Base-by-base conservation (phyloP, 2,888 invertebrate genomes). In the Eutolmus rufibarbis region DNA sequence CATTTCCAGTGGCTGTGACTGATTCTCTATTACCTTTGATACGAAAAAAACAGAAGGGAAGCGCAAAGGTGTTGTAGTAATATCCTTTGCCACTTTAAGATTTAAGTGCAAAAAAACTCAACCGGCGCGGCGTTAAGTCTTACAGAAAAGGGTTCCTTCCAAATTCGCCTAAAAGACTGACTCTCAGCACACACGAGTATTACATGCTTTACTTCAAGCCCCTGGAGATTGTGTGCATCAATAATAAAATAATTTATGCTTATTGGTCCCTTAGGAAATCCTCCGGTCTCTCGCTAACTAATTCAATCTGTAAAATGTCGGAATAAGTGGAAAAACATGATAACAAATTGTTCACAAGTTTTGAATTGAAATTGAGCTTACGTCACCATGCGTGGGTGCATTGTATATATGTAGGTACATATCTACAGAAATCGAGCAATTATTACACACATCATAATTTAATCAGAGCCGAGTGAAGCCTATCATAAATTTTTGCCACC, bases 161-260 rank as follows among this genome's bases (percentile, higher is more conserved):
- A 56, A 56, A n/a, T 56, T 56, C n/a, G 56, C 2, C 19, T 56
- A 56, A 56, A 56, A 56, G 16, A 2, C 43, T 46, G 4, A 46
- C 4, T 46, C 14, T 5, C 2, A 5, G 7, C 66, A 66, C 23
- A 12, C 23, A 23, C 12, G 66, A 28, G 66, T 4, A 66, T 28
- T 28, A 9, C 66, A 66, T 76, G 19, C 16, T 66, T 74, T 34
- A 12, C 40, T 84, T 37, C 51, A 23, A n/a, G 8, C 86, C 34
- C 28, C 23, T 23, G 56, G 23, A 43, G 82, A 82, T 74, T 43
- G 84, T 82, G 46, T 82, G 57, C 40, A 84, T 86, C 74, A 87
- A 86, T 86, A 86, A 88, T 88, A 79, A 88, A 88, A 88, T 88
- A 87, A 88, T 88, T 88, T 76, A 88, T 88, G 88, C 86, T 88